phyloP scores from a whole-genome alignment of 1,140 invertebrate species.

The Drosophila tristis region DNA sequence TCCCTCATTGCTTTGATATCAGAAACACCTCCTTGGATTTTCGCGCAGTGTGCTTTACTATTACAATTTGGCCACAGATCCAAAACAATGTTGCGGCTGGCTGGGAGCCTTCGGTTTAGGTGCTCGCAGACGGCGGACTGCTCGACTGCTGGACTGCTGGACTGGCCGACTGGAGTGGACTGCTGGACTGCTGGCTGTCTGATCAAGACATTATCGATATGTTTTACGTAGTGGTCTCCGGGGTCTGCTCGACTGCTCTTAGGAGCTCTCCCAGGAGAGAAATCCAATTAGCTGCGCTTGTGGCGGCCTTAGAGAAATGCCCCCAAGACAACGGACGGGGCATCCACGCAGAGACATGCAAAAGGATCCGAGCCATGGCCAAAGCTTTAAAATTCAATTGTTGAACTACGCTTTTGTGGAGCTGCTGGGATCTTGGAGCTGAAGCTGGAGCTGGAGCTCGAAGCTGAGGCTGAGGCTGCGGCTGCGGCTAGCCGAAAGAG shows the following conservation, averaged over 20 bases:
- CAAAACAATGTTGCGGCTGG: conserved; percentile 39
- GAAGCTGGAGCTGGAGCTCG: conserved; percentile 1
- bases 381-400: conserved; percentile 57
- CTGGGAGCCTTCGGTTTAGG: conserved; percentile 3
- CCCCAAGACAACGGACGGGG: conserved; percentile 19
- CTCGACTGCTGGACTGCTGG: neutral
- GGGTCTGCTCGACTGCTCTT: conserved; percentile 1
- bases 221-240: conserved; percentile 70
- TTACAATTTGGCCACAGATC: conserved; percentile 72
- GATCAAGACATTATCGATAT: conserved; percentile 83
- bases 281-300: conserved; percentile 80
- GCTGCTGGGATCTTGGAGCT: conserved; percentile 23
- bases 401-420: conserved; percentile 40
- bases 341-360: conserved; percentile 58
- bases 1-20: neutral
- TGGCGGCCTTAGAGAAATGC: conserved; percentile 71
- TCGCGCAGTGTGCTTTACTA: conserved; percentile 74
- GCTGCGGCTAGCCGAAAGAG: conserved; percentile 44
- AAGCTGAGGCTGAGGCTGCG: neutral
- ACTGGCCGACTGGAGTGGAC: conserved; percentile 19
- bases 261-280: conserved; percentile 77
- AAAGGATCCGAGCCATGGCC: conserved; percentile 58
- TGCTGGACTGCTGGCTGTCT: conserved; percentile 56
- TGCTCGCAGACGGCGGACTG: neutral
- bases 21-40: conserved; percentile 1